phyloP scores from a whole-genome alignment of 2,888 invertebrate species.

The Athripsodes cinereus region DNA sequence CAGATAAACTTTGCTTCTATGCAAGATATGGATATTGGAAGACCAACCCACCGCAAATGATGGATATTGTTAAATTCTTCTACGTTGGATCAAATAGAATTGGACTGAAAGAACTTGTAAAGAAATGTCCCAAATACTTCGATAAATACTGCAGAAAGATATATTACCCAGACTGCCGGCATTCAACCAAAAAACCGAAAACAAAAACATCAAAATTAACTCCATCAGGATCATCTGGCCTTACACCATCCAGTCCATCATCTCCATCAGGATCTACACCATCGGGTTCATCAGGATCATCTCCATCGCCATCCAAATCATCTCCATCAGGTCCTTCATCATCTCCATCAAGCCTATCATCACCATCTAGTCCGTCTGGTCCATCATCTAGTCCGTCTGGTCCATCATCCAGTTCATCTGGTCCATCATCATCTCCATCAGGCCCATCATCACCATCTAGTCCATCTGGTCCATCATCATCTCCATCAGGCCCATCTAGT shows the following conservation, averaged over 20 bases:
- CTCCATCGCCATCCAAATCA: neutral
- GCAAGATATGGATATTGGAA: constrained; percentile 10
- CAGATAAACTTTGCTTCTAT: constrained; percentile 15
- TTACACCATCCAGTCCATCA: neutral
- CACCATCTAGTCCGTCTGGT: neutral
- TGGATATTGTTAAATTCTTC: constrained; percentile 8
- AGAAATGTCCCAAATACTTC: constrained; percentile 15
- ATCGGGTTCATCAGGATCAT: neutral
- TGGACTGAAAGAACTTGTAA: constrained; percentile 6
- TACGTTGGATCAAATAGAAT: constrained; percentile 9
- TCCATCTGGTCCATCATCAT: neutral
- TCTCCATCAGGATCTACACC: neutral
- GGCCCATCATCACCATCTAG: neutral
- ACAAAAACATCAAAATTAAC: neutral
- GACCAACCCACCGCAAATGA: neutral
- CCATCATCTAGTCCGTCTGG: neutral
- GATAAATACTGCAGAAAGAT: constrained; percentile 6
- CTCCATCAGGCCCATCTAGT: neutral
- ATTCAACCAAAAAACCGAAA: neutral
- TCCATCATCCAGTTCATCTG: neutral
- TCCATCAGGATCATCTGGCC: neutral
- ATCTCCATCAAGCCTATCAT: neutral
- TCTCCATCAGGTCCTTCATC: neutral
- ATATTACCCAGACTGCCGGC: constrained; percentile 10
- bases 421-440: neutral